Conservation (phyloP, 2,113 vertebrate genomes). For the Nyctibius bracteatus region DNA sequence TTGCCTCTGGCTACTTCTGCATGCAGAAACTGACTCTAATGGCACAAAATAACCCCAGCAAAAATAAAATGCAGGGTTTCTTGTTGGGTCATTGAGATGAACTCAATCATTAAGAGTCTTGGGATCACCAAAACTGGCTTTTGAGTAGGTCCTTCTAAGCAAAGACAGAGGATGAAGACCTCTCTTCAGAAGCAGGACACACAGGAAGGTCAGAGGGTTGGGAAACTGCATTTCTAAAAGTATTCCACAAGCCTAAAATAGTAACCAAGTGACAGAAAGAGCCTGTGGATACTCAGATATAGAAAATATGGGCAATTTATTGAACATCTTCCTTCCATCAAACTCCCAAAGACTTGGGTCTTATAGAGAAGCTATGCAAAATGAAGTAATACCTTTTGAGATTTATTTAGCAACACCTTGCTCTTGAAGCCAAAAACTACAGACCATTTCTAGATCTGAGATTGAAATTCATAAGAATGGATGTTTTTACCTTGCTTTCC, state of each 20-base stretch:
- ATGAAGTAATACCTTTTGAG: background rate
- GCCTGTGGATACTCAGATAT: background rate
- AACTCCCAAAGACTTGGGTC: background rate
- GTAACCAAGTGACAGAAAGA: background rate
- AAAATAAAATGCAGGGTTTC: background rate
- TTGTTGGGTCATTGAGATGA: background rate
- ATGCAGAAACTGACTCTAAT: background rate
- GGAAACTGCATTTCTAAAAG: background rate
- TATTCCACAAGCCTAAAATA: background rate
- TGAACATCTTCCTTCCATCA: background rate
- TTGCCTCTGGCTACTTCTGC: background rate
- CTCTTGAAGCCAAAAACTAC: background rate
- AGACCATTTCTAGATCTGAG: background rate
- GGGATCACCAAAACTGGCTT: background rate
- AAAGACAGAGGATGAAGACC: background rate
- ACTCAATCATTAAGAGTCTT: background rate
- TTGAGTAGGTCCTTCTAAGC: background rate
- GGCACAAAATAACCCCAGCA: background rate
- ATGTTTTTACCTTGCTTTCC: background rate
- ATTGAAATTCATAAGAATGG: background rate
- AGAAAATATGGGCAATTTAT: background rate
- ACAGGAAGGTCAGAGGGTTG: background rate
- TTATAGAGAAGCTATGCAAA: background rate
- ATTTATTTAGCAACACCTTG: background rate
- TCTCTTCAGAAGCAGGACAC: background rate